Conservation (phyloP, 2,888 invertebrate species). For the Belgica antarctica region DNA sequence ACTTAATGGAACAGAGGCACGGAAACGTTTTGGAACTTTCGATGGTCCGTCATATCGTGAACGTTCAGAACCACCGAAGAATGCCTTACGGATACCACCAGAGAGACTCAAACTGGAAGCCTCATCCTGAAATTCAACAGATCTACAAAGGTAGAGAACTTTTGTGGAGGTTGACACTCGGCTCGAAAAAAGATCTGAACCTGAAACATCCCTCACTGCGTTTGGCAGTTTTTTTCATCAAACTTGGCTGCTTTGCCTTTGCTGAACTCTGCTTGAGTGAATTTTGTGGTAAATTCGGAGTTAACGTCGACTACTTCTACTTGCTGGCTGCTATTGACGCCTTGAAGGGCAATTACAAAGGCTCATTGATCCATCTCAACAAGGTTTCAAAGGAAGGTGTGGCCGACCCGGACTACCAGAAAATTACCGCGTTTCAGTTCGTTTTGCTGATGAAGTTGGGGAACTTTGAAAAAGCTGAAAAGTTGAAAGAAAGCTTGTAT, state of each 20-base stretch:
- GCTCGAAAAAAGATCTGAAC: background rate
- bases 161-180: background rate
- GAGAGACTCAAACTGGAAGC: no score
- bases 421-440: background rate
- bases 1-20: background rate
- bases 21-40: background rate
- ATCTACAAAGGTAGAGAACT: background rate
- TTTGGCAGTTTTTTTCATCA: constrained; percentile 23
- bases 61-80: background rate
- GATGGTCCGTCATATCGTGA: background rate
- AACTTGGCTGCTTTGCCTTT: constrained; percentile 25
- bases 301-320: constrained; percentile 10
- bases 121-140: background rate
- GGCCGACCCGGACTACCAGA: background rate
- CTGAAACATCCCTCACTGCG: background rate
- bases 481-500: background rate
- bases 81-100: no score
- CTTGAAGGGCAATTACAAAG: constrained; percentile 6
- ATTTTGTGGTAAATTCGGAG: background rate
- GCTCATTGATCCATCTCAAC: constrained; percentile 16
- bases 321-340: constrained; percentile 26
- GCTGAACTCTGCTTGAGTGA: background rate
- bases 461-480: background rate
- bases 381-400: constrained; percentile 12
- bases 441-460: background rate